phyloP scores from a whole-genome alignment of 2,888 invertebrate species.

The Polyploca ridens region DNA sequence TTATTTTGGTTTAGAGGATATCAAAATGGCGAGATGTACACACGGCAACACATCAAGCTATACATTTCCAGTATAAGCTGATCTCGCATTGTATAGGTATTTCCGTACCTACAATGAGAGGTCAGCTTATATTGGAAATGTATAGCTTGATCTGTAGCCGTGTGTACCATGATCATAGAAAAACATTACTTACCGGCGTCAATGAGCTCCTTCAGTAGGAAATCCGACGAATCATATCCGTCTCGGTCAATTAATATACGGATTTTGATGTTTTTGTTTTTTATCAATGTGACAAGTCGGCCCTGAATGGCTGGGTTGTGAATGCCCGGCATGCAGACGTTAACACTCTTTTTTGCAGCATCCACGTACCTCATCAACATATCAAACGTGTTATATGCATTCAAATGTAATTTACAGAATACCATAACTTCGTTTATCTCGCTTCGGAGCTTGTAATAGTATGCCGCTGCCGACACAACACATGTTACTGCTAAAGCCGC shows the following conservation, averaged over 20 bases:
- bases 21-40: too few relatives aligned
- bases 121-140: too few relatives aligned
- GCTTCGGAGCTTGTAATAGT: conserved; percentile 68
- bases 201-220: conserved; percentile 71
- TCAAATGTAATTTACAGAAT: conserved; percentile 78
- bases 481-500: conserved; percentile 73
- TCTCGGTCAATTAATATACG: conserved; percentile 71
- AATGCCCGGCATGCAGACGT: conserved; percentile 78
- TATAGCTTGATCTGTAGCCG: too few relatives aligned
- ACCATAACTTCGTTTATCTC: conserved; percentile 80
- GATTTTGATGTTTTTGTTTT: conserved; percentile 66
- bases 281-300: conserved; percentile 65
- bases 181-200: conserved; percentile 63
- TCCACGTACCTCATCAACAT: conserved; percentile 75
- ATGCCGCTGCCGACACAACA: conserved; percentile 73
- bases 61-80: too few relatives aligned
- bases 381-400: conserved; percentile 76
- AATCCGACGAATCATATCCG: conserved; percentile 69
- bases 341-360: conserved; percentile 64
- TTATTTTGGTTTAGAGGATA: too few relatives aligned
- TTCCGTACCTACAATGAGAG: too few relatives aligned
- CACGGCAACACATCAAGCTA: too few relatives aligned
- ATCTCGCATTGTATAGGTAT: too few relatives aligned
- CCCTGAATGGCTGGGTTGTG: conserved; percentile 78
- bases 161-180: conserved; percentile 4